phyloP scores from a whole-genome alignment of 2,888 invertebrate genomes.

The Phalera bucephala region DNA sequence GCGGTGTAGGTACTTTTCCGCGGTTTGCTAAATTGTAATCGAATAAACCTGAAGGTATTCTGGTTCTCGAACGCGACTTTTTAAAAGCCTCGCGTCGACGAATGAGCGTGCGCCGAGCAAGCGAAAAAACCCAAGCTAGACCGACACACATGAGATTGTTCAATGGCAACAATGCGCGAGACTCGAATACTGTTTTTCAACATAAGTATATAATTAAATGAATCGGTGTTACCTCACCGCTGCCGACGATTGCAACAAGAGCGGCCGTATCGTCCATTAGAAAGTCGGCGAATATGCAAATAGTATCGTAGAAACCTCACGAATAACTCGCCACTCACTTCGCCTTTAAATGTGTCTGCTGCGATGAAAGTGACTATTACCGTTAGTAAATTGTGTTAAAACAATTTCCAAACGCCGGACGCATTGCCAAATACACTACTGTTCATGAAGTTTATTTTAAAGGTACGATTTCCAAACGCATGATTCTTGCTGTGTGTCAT shows the following conservation, averaged over 20 bases:
- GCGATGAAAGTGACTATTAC: constrained; percentile 81
- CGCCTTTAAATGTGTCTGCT: constrained; percentile 78
- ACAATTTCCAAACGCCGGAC: constrained; percentile 63
- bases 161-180: constrained; percentile 64
- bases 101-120: constrained; percentile 46
- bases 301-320: constrained; percentile 83
- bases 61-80: constrained; percentile 57
- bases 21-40: constrained; percentile 50
- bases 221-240: constrained; percentile 79
- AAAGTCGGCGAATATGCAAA: constrained; percentile 83
- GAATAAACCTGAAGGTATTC: constrained; percentile 58
- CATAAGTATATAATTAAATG: constrained; percentile 71
- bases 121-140: constrained; percentile 55
- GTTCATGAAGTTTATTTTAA: constrained; percentile 22
- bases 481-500: constrained; percentile 41
- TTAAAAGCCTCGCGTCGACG: constrained; percentile 46
- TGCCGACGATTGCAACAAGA: constrained; percentile 78
- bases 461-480: constrained; percentile 33
- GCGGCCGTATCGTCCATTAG: constrained; percentile 80
- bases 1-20: constrained; percentile 25
- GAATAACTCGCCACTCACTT: constrained; percentile 82
- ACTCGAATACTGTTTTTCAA: constrained; percentile 60
- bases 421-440: constrained; percentile 52
- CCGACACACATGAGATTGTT: constrained; percentile 47
- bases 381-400: constrained; percentile 77